A percentile compares a stretch with the other conserved stretches of the same genome.
phyloP scores from a whole-genome alignment of 2,113 vertebrate genomes.

The Ptychochromis oligacanthus region DNA sequence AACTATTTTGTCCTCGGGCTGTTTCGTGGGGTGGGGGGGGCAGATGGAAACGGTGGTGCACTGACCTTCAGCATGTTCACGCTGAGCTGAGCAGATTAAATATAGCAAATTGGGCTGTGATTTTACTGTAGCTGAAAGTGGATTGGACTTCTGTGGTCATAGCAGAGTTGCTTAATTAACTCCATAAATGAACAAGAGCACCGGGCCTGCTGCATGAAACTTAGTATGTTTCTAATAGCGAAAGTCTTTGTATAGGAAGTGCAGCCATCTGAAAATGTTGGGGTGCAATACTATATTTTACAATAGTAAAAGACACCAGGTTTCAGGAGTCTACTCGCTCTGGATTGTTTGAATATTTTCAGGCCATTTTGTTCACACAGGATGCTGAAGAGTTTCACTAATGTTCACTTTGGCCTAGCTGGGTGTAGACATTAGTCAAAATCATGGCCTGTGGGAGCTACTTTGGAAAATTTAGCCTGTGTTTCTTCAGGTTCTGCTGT shows the following conservation, averaged over 20 bases:
- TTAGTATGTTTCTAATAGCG: not conserved
- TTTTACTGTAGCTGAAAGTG: constrained; percentile 26
- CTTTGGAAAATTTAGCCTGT: no score
- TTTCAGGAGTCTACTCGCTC: not conserved
- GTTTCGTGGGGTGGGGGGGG: not conserved
- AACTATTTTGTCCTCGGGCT: constrained; percentile 38
- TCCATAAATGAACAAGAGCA: not conserved
- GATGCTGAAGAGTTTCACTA: not conserved
- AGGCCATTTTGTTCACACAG: not conserved
- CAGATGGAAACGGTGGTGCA: not conserved
- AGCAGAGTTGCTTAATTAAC: constrained; percentile 26
- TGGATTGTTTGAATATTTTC: not conserved
- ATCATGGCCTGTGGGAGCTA: no score
- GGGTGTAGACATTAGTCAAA: no score
- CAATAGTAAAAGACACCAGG: no score
- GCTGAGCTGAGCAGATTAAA: constrained; percentile 49
- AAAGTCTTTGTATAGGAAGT: not conserved
- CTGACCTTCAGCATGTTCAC: constrained; percentile 56
- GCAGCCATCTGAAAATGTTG: not conserved
- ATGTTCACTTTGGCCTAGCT: no score
- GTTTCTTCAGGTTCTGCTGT: no score
- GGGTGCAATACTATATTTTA: accelerated
- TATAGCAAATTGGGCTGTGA: constrained; percentile 11
- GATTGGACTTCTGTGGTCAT: not conserved
- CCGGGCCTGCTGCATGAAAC: not conserved